Conservation (phyloP, 1,140 invertebrate species). For the Antheraea mylitta region DNA sequence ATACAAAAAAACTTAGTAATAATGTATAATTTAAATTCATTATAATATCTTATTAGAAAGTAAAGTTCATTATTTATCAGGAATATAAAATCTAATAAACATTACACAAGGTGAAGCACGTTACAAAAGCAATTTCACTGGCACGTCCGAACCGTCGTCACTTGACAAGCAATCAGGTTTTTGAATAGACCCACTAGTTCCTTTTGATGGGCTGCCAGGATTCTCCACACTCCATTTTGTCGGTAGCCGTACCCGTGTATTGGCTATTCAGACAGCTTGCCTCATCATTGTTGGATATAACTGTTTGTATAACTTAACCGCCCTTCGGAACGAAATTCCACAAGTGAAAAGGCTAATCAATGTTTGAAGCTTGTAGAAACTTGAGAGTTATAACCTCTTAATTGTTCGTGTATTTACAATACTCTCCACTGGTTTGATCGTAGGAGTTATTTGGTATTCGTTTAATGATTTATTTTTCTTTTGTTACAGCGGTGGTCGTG, state of each 20-base stretch:
- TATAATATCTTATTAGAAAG: no score
- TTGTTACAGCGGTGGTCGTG: slow-evolving; percentile 88
- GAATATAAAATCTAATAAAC: slow-evolving; percentile 25
- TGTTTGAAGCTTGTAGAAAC: slow-evolving; percentile 52
- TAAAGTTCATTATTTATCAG: neutral
- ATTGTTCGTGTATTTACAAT: slow-evolving; percentile 32
- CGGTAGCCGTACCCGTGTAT: slow-evolving; percentile 42
- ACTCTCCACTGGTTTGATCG: neutral
- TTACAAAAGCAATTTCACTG: neutral
- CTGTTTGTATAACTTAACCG: slow-evolving; percentile 49
- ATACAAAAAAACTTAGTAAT: no score
- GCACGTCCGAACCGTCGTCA: slow-evolving; percentile 1
- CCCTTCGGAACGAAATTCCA: slow-evolving; percentile 52
- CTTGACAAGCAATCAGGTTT: slow-evolving; percentile 52
- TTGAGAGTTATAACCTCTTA: slow-evolving; percentile 56
- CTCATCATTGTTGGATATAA: slow-evolving; percentile 63
- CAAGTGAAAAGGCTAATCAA: slow-evolving; percentile 66
- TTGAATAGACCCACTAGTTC: slow-evolving; percentile 47
- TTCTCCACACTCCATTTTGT: slow-evolving; percentile 58
- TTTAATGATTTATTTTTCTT: slow-evolving; percentile 19
- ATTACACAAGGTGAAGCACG: slow-evolving; percentile 14
- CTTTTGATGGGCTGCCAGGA: slow-evolving; percentile 58
- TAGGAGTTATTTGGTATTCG: neutral
- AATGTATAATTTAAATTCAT: no score
- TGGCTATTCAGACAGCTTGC: slow-evolving; percentile 50